These are phyloP conservation scores for Diarsia rubi DNA, from an alignment of 2,888 invertebrate species.

Conservation along the genomic window DNA sequence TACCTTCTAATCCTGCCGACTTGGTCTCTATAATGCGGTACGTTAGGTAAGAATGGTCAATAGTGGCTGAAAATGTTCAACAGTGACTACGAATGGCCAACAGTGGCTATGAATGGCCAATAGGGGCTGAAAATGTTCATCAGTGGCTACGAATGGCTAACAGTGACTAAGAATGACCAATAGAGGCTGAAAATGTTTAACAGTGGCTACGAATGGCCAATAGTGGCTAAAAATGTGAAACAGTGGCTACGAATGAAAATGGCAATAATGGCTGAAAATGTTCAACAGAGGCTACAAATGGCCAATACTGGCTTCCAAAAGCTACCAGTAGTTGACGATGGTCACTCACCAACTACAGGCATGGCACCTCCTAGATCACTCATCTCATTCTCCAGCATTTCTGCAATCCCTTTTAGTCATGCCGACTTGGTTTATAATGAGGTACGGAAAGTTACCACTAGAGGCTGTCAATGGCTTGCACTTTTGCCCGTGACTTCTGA, in stretches of 20 bases:
- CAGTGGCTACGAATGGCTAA: neutral
- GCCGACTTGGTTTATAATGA: constrained; percentile 76
- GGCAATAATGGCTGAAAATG: neutral
- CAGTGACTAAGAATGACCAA: neutral
- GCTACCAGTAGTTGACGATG: too few species aligned
- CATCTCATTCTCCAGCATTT: constrained; percentile 91
- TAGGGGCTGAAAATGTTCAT: too few species aligned
- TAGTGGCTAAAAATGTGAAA: too few species aligned
- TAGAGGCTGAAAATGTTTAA: neutral
- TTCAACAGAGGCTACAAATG: neutral
- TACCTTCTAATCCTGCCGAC: constrained; percentile 90
- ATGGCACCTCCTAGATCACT: constrained; percentile 85
- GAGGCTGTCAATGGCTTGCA: too few species aligned
- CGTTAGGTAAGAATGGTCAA: fast-evolving
- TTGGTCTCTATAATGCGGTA: constrained; percentile 73
- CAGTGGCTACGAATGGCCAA: neutral
- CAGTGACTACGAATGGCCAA: neutral
- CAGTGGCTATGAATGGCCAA: too few species aligned
- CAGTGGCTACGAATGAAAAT: too few species aligned
- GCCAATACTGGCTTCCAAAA: too few species aligned
- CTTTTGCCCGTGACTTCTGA: too few species aligned
- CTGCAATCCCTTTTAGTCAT: constrained; percentile 92
- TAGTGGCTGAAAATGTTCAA: neutral
- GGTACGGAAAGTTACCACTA: too few species aligned
- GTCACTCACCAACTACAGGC: constrained; percentile 31